Conservation (phyloP, 2,797 vertebrate species). For the Lithobates pipiens region DNA sequence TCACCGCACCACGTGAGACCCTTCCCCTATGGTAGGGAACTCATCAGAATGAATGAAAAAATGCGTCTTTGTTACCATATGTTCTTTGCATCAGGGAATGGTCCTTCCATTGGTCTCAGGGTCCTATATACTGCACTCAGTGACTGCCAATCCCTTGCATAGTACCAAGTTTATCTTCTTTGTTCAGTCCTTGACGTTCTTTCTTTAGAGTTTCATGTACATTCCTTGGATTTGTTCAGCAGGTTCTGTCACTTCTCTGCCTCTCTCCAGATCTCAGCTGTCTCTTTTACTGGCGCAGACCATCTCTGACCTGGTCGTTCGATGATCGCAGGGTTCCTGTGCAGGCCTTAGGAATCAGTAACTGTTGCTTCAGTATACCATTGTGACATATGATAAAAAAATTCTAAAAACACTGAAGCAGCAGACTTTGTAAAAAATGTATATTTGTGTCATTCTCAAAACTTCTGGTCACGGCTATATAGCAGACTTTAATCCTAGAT, state of each 20-base stretch:
- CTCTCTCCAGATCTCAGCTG: not conserved
- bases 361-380: not conserved
- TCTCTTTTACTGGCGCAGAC: not conserved
- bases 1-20: too few species aligned
- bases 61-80: too few species aligned
- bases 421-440: too few species aligned
- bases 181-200: not conserved
- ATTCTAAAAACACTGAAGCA: too few species aligned
- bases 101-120: not conserved
- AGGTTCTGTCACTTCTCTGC: not conserved
- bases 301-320: not conserved
- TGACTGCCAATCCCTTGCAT: not conserved
- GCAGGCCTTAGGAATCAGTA: not conserved
- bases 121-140: not conserved
- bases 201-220: not conserved
- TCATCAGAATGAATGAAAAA: too few species aligned
- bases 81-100: too few species aligned
- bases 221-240: not conserved
- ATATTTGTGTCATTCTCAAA: too few species aligned
- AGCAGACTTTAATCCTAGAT: too few species aligned
- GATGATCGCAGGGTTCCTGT: not conserved
- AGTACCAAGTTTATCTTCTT: not conserved
- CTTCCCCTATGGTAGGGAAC: too few species aligned
- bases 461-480: too few species aligned
- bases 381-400: too few species aligned